These are phyloP conservation scores for Numida meleagris DNA, from an alignment of 2,113 vertebrate species.

Conservation along the genomic window DNA sequence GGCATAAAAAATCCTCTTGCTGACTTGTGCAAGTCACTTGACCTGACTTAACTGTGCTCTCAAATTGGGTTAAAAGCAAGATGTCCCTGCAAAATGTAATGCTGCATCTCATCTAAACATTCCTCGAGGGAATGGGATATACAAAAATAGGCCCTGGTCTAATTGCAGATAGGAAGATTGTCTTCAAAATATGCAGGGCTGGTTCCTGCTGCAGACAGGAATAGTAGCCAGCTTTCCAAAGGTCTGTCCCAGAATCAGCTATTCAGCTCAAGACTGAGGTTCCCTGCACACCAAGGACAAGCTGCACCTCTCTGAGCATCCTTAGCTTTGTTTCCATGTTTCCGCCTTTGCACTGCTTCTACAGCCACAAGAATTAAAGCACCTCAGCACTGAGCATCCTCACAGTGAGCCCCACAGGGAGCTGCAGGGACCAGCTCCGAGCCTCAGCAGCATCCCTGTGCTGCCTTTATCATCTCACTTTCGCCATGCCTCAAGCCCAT, in stretches of 20 bases:
- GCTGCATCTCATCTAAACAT: conserved; percentile 57
- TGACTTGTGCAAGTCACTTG: not conserved
- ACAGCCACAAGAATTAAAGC: not conserved
- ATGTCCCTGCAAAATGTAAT: conserved; percentile 24
- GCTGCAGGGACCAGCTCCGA: not conserved
- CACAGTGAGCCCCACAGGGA: accelerated
- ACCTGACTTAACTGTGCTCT: conserved; percentile 11
- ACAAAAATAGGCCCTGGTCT: conserved; percentile 53
- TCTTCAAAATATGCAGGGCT: not conserved
- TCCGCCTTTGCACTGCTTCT: not conserved
- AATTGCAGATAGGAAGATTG: conserved; percentile 51
- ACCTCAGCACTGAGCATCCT: not conserved
- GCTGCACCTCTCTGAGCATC: not conserved
- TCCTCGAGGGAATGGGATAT: conserved; percentile 16
- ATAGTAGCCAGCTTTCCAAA: not conserved
- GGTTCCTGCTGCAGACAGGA: conserved; percentile 7
- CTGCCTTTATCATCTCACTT: not conserved
- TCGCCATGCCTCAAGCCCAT: not conserved
- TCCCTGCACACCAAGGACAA: not conserved
- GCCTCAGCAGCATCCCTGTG: not conserved
- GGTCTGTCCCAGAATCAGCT: conserved; percentile 13
- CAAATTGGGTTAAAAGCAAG: conserved; percentile 49
- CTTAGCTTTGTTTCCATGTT: not conserved
- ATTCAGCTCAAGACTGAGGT: not conserved
- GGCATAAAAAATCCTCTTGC: not conserved